Evolutionary conservation across 2,113 vertebrate genomes (phyloP), one percentile per base, ranked within the genome.

Genomic region (Bujurquina vittata): DNA sequence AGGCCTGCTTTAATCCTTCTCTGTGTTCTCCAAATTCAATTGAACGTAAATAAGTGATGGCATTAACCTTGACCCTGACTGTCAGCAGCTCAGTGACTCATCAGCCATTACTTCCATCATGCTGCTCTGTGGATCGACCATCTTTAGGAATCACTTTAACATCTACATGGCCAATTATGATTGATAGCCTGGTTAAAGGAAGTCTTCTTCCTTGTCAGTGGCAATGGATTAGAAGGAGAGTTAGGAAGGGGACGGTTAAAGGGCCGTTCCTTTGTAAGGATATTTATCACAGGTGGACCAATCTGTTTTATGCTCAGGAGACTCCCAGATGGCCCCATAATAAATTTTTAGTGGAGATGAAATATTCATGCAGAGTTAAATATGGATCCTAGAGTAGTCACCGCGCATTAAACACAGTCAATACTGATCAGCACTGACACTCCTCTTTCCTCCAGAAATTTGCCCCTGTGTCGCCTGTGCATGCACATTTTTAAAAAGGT

Each of bases 351-450:
- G 81, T 92, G 72, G 31, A 54, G 77, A 94, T 94, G 86, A 95
- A 95, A 95, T 95, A 95, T 93, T 95, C 90, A 95, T 92, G 85
- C 83, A 18, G 88, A 92, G 89, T 94, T 95, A 95, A 95, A 94
- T 94, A 94, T 92, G 90, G 93, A 95, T 94, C 91, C 87, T 87
- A 72, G 83, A 88, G 89, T 84, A 81, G 86, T 94, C 81, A 43
- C 84, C 7, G 74, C 65, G 46, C 84, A 93, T 94, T 91, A 92
- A 89, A 91, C 83, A 84, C 87, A 62, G 87, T 93, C 94, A 92
- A 84, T 94, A 87, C 88, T 93, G 89, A 94, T 95, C 91, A 90
- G 82, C 31, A 29, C 84, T 81, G 92, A 92, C 89, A 92, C 80
- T 37, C 81, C 78, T 80, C 84, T 65, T 78, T 79, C 73, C 84